Conservation (phyloP, 2,113 vertebrate genomes). For the Lampris megalopsis region DNA sequence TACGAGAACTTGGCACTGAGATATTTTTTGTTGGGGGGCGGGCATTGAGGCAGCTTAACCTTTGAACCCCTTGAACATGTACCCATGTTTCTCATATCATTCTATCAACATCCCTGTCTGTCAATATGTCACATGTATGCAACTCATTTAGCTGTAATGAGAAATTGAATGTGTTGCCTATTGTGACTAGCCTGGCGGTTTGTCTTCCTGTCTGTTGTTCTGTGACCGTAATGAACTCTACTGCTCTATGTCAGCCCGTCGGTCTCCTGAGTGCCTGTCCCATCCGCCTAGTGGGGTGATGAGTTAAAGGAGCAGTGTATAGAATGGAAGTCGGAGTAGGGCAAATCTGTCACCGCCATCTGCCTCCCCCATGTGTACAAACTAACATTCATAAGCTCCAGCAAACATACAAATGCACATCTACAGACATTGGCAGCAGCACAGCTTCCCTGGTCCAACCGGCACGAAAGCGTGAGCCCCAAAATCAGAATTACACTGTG, state of each 20-base stretch:
- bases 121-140: not conserved
- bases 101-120: constrained; percentile 15
- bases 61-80: constrained; percentile 60
- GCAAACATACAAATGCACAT: constrained; percentile 58
- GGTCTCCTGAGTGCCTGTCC: constrained; percentile 1
- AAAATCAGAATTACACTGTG: constrained; percentile 18
- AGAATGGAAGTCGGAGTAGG: constrained; percentile 49
- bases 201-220: not conserved
- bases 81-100: constrained; percentile 44
- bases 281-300: constrained; percentile 22
- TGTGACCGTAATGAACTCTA: not conserved
- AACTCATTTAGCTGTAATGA: constrained; percentile 12
- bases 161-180: not conserved
- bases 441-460: not conserved
- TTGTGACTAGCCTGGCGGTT: not conserved
- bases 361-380: constrained; percentile 63
- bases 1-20: constrained; percentile 73
- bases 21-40: constrained; percentile 72
- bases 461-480: not conserved
- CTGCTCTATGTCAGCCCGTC: constrained; percentile 12
- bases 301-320: constrained; percentile 45
- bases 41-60: constrained; percentile 75
- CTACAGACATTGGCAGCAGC: constrained; percentile 36
- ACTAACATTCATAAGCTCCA: constrained; percentile 62
- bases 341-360: constrained; percentile 74